phyloP scores from a whole-genome alignment of 2,797 vertebrate species.

The Oryzias dopingdopingensis region DNA sequence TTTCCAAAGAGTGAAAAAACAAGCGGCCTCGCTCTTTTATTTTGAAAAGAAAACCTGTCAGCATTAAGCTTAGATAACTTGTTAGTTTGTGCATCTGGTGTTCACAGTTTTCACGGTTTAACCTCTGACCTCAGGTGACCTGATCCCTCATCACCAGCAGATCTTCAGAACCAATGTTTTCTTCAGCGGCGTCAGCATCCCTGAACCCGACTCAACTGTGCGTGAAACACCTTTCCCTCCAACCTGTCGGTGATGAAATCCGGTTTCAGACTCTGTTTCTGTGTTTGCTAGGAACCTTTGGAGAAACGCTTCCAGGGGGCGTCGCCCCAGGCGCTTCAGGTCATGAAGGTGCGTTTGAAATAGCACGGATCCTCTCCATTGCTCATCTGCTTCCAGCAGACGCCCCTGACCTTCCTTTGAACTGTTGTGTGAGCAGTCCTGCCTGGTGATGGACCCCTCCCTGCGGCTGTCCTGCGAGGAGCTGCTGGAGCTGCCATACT shows the following conservation, averaged over 20 bases:
- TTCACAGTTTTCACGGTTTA: constrained; percentile 1
- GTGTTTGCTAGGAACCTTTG: constrained; percentile 79
- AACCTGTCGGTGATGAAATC: neutral
- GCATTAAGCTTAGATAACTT: no score
- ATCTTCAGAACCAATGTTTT: constrained; percentile 87
- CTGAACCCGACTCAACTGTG: constrained; percentile 84
- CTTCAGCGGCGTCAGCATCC: constrained; percentile 87
- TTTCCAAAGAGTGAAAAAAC: no score
- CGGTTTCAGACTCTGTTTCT: neutral
- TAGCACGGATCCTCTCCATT: neutral
- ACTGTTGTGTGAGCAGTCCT: constrained; percentile 68
- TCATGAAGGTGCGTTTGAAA: constrained; percentile 82
- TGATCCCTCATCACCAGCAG: constrained; percentile 87
- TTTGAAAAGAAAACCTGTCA: no score
- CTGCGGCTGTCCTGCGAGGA: constrained; percentile 83
- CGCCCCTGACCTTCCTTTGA: neutral
- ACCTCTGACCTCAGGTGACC: constrained; percentile 77
- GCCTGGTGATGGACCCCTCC: constrained; percentile 86
- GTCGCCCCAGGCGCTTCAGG: constrained; percentile 72
- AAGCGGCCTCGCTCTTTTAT: no score
- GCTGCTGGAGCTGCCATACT: constrained; percentile 83
- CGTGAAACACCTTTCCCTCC: neutral
- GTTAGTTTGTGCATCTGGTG: neutral
- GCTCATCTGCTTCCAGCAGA: neutral
- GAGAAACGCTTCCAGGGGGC: constrained; percentile 82